A percentile compares a stretch with the other conserved stretches of the same genome.
These are phyloP conservation scores for Xestia rhomboidea DNA, from an alignment of 2,888 invertebrate genomes.

Conservation along the genomic window DNA sequence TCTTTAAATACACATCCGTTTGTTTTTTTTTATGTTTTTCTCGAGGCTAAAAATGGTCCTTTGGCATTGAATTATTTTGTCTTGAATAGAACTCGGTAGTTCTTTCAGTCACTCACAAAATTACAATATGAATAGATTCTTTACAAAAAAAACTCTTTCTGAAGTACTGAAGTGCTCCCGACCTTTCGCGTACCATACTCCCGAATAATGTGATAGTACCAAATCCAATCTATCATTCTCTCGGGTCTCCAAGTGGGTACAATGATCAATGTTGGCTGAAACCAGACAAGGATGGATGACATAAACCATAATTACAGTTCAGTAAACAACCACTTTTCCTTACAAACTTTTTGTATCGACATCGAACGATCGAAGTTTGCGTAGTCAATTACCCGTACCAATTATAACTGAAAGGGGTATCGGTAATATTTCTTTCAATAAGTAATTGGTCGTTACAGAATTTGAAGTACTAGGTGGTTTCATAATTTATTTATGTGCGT, in stretches of 20 bases:
- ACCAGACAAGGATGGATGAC: conserved; percentile 77
- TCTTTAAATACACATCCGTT: conserved; percentile 26
- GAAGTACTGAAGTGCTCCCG: conserved; percentile 22
- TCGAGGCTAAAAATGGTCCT: background rate
- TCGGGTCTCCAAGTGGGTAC: conserved; percentile 65
- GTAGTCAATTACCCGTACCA: conserved; percentile 45
- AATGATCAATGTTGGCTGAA: conserved; percentile 75
- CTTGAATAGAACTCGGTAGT: background rate
- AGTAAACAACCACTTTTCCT: conserved; percentile 54
- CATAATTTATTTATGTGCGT: conserved; percentile 19
- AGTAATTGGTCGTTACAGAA: conserved; percentile 35
- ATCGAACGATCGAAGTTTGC: conserved; percentile 40
- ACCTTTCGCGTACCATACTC: conserved; percentile 40
- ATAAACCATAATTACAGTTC: conserved; percentile 63
- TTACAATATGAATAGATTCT: conserved; percentile 41
- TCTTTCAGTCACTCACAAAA: conserved; percentile 11
- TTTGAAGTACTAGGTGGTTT: conserved; percentile 12
- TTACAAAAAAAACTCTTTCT: conserved; percentile 9
- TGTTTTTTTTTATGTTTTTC: conserved; percentile 21
- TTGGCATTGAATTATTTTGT: conserved; percentile 11
- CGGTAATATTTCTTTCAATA: conserved; percentile 43
- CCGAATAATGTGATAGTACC: conserved; percentile 51
- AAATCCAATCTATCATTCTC: conserved; percentile 76
- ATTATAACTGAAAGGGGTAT: conserved; percentile 46
- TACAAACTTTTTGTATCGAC: conserved; percentile 52